Base-by-base conservation (phyloP, 2,113 vertebrate species). In the Lathamus discolor region DNA sequence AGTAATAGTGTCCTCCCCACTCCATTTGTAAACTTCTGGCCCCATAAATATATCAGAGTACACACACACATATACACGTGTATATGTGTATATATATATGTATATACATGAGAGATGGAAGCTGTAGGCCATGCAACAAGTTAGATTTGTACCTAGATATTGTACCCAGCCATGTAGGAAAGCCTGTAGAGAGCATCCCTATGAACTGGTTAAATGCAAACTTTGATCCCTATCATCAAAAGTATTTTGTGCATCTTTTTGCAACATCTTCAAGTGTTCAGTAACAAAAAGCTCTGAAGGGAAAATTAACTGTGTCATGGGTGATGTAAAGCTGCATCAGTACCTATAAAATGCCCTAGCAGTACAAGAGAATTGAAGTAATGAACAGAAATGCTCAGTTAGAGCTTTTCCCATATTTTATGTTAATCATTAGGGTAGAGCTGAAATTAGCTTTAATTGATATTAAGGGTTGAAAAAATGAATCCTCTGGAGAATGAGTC, bases 381-480 rank as follows among this genome's bases (percentile, higher is more conserved):
- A 96, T 95, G 96, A 93, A 61, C 77, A 95, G 93, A 96, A 96
- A 92, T 87, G 66, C 67, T 85, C 93, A 66, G 70, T 92, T 92
- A 95, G 70, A 91, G 95, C 74, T 94, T 96, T 93, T 92, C 79
- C 84, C 52, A 76, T 95, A 91, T 94, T 95, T 96, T 95, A 95
- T 93, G 86, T 61, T 96, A 96, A 97, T 95, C 94, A 94, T 93
- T 86, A 90, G 85, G 85, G 68, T 90, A 78, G 78, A 90, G 88
- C 79, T 6, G 15, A 96, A 96, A 96, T 96, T 95, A 92, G 79
- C 92, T 86, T 92, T 97, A 95, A 96, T 96, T 97, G 92, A 94
- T 95, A 96, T 96, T 96, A 96, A 81, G 86, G 61, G 24, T 22
- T 93, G 90, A 85, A 90, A 95, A 97, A 94, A 89, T 68, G 61